Conservation (phyloP, 2,113 vertebrate species). For the Antechinus stuartii region DNA sequence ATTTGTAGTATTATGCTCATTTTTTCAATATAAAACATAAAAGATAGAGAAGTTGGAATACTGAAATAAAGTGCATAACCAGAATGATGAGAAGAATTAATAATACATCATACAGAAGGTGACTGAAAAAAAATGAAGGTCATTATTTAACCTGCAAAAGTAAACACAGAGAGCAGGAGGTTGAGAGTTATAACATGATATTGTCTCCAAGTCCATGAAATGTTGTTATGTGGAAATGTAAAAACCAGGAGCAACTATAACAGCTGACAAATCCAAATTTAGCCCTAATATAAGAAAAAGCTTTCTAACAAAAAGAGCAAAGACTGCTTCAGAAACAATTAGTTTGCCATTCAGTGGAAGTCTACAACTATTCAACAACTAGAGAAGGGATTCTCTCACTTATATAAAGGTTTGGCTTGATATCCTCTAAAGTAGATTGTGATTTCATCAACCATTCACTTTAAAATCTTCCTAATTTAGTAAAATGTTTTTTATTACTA, state of each 20-base stretch:
- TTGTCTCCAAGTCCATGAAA: background rate
- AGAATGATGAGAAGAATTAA: background rate
- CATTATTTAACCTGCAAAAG: background rate
- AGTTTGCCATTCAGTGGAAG: too few relatives aligned
- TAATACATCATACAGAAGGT: slow-evolving; percentile 1
- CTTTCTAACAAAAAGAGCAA: background rate
- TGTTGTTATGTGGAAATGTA: background rate
- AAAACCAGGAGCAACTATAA: background rate
- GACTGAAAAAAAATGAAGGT: too few relatives aligned
- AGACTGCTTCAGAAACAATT: background rate
- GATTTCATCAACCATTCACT: background rate
- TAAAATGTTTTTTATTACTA: background rate
- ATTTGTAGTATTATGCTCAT: background rate
- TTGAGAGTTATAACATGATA: background rate
- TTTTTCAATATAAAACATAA: slow-evolving; percentile 17
- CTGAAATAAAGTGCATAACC: slow-evolving; percentile 37
- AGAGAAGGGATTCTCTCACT: background rate
- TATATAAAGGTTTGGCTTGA: too few relatives aligned
- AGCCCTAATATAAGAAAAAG: background rate
- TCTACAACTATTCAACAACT: background rate
- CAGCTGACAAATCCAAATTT: background rate
- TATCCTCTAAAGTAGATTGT: background rate
- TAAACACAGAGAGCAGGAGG: background rate
- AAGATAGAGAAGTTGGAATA: slow-evolving; percentile 48
- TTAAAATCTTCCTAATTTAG: background rate